phyloP scores from a whole-genome alignment of 2,888 invertebrate genomes.

The Mayetiola destructor region DNA sequence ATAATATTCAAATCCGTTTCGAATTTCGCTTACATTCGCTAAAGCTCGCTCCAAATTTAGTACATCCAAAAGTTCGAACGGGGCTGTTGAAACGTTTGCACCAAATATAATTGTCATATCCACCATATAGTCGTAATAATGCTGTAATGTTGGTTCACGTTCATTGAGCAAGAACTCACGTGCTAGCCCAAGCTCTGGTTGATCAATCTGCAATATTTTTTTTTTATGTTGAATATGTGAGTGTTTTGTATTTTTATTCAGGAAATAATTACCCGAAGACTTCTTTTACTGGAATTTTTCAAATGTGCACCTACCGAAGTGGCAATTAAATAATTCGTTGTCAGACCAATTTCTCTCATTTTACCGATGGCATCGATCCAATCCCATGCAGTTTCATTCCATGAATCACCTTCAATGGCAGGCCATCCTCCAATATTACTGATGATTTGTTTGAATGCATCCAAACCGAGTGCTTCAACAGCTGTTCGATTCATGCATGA shows the following conservation, averaged over 20 bases:
- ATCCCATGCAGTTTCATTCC: slow-evolving; percentile 24
- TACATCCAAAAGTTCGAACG: slow-evolving; percentile 21
- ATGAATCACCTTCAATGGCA: slow-evolving; percentile 30
- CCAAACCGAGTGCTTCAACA: background rate
- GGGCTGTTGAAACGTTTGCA: slow-evolving; percentile 20
- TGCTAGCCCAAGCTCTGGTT: slow-evolving; percentile 20
- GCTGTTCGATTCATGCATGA: slow-evolving; percentile 12
- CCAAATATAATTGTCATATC: slow-evolving; percentile 24
- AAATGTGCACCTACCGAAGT: slow-evolving; percentile 18
- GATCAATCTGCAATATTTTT: slow-evolving; percentile 17
- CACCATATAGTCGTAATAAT: slow-evolving; percentile 23
- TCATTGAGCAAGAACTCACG: slow-evolving; percentile 21
- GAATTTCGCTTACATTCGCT: slow-evolving; percentile 19
- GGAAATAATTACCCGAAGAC: slow-evolving; percentile 18
- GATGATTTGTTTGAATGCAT: slow-evolving; percentile 2
- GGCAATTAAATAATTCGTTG: slow-evolving; percentile 19
- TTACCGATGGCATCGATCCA: slow-evolving; percentile 20
- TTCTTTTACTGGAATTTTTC: slow-evolving; percentile 19
- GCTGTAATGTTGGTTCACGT: slow-evolving; percentile 19
- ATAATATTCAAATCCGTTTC: background rate
- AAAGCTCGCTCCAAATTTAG: slow-evolving; percentile 23
- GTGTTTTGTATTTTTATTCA: too few species aligned
- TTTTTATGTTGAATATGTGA: background rate
- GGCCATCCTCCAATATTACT: slow-evolving; percentile 38
- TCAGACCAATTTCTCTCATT: slow-evolving; percentile 19